Conservation (phyloP, 1,140 invertebrate genomes). For the Vanessa tameamea region DNA sequence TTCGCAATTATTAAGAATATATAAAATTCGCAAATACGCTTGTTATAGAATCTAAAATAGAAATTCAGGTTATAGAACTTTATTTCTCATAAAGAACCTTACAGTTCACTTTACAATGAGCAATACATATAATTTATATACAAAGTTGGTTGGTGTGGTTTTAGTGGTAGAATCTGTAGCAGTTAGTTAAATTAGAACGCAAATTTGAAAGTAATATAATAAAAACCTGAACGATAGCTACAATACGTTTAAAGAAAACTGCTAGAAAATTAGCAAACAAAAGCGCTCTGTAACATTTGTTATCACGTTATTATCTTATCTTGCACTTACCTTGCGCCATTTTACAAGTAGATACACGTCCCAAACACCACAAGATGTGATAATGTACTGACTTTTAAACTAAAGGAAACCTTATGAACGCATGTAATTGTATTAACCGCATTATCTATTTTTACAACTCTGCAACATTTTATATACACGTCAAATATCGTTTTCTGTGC, state of each 20-base stretch:
- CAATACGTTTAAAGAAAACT: neutral
- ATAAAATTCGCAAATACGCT: too few relatives aligned
- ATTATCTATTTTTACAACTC: conserved; percentile 50
- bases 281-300: conserved; percentile 16
- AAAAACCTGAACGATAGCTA: neutral
- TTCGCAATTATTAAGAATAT: too few relatives aligned
- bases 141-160: too few relatives aligned
- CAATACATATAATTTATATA: too few relatives aligned
- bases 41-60: too few relatives aligned
- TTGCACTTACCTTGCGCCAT: conserved; percentile 39
- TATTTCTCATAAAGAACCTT: too few relatives aligned
- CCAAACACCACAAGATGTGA: conserved; percentile 24
- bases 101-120: too few relatives aligned
- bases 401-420: conserved; percentile 46
- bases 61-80: too few relatives aligned
- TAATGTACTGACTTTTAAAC: conserved; percentile 43
- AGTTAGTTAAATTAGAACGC: too few relatives aligned
- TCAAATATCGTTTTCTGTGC: neutral
- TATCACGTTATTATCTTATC: conserved; percentile 30
- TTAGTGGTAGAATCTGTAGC: too few relatives aligned
- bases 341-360: conserved; percentile 25
- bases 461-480: conserved; percentile 31
- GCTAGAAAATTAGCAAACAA: neutral
- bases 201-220: too few relatives aligned
- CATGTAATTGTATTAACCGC: conserved; percentile 55